Evolutionary conservation across 2,797 vertebrate genomes (phyloP).

Genomic region (Notolepis coatsorum): DNA sequence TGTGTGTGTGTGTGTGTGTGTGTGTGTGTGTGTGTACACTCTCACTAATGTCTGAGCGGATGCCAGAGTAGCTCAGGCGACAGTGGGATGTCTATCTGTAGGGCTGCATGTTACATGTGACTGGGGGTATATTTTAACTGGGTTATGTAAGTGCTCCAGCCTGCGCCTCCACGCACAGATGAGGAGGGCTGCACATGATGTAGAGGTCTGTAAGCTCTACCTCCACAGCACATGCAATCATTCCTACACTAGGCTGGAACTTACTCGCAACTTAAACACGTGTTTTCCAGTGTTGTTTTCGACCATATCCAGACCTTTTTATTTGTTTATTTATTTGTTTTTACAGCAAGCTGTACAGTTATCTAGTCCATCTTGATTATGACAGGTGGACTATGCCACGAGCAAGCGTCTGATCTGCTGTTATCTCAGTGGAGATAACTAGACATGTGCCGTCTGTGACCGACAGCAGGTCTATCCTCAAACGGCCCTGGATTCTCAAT

Average conservation of each 20-base stretch:
- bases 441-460: too few relatives aligned
- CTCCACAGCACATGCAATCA: slow-evolving; percentile 68
- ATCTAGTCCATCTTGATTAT: slow-evolving; percentile 17
- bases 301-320: slow-evolving; percentile 28
- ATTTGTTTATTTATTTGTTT: too few relatives aligned
- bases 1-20: background rate
- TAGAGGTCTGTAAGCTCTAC: slow-evolving; percentile 70
- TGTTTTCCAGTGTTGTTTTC: slow-evolving; percentile 28
- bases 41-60: slow-evolving; percentile 72
- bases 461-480: too few relatives aligned
- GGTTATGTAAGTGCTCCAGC: slow-evolving; percentile 85
- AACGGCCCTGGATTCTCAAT: too few relatives aligned
- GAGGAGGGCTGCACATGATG: slow-evolving; percentile 77
- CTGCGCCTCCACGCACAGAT: slow-evolving; percentile 73
- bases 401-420: slow-evolving; percentile 38
- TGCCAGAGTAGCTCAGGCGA: slow-evolving; percentile 78
- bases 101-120: slow-evolving; percentile 85
- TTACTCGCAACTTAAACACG: slow-evolving; percentile 29
- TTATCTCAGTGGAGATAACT: too few relatives aligned
- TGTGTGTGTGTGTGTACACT: slow-evolving; percentile 16
- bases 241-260: slow-evolving; percentile 59
- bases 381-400: slow-evolving; percentile 28
- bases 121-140: slow-evolving; percentile 83
- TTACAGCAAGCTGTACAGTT: slow-evolving; percentile 1
- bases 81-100: slow-evolving; percentile 79